phyloP scores from a whole-genome alignment of 2,113 vertebrate genomes.

The Xiphorhynchus elegans region DNA sequence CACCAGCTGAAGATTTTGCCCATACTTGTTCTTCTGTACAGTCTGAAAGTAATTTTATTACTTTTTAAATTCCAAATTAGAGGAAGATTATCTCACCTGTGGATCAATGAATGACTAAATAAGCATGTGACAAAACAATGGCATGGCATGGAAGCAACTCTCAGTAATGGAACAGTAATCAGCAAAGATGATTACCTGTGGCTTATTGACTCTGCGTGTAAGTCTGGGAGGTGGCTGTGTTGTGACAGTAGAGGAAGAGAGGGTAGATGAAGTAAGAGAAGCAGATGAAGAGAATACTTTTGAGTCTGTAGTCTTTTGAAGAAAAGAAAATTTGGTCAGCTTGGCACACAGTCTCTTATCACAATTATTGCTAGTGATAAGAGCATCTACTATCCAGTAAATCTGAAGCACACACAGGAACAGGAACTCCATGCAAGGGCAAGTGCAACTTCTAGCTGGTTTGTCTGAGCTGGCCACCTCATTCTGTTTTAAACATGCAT shows the following conservation, averaged over 20 bases:
- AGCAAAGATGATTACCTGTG: constrained; percentile 69
- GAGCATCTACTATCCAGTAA: not conserved
- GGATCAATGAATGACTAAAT: not conserved
- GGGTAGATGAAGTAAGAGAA: constrained; percentile 66
- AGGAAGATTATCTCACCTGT: not conserved
- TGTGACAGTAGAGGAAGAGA: constrained; percentile 71
- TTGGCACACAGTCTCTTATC: not conserved
- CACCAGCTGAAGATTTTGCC: not conserved
- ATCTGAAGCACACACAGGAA: constrained; percentile 44
- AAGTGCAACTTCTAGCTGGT: not conserved
- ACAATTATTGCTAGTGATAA: not conserved
- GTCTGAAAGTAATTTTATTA: not conserved
- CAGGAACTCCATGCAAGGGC: constrained; percentile 45
- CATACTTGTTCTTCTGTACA: not conserved
- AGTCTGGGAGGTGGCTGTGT: constrained; percentile 70
- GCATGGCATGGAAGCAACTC: not conserved
- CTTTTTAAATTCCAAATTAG: not conserved
- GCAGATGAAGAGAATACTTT: constrained; percentile 66
- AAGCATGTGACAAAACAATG: not conserved
- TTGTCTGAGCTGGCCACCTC: not conserved
- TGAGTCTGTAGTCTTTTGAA: constrained; percentile 70
- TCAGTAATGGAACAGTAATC: constrained; percentile 21
- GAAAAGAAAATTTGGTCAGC: constrained; percentile 67
- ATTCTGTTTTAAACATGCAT: constrained; percentile 25
- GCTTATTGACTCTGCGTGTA: constrained; percentile 65